Evolutionary conservation across 2,888 invertebrate genomes (phyloP).

Genomic region (Cyrtodaria siliqua): DNA sequence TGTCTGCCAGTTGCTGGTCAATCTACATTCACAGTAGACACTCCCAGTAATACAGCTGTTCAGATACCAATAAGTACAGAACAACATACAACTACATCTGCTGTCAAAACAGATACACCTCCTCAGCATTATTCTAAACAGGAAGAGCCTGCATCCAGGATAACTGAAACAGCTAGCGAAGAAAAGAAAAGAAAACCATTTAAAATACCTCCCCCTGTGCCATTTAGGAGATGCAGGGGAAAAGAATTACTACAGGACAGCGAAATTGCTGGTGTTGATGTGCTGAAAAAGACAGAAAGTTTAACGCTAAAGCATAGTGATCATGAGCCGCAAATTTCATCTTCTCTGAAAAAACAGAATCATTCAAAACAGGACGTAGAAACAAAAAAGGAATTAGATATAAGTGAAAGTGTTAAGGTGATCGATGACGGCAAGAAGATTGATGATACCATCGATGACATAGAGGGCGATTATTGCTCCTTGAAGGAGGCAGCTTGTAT

Average conservation of each 20-base stretch:
- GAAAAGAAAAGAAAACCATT: conserved; percentile 18
- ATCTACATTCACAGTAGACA: neutral
- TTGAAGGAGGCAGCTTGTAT: conserved; percentile 22
- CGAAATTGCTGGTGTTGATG: conserved; percentile 20
- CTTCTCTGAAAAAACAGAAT: conserved; percentile 15
- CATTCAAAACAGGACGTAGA: too few species aligned
- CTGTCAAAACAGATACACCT: neutral
- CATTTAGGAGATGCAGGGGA: conserved; percentile 16
- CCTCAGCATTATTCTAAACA: conserved; percentile 8
- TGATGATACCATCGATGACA: conserved; percentile 8
- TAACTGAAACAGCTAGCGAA: neutral
- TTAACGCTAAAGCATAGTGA: conserved; percentile 40
- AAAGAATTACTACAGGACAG: conserved; percentile 1
- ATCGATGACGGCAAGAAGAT: conserved; percentile 14
- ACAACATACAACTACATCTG: conserved; percentile 1
- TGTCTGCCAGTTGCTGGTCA: conserved; percentile 29
- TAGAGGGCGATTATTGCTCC: conserved; percentile 54
- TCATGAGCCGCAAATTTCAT: conserved; percentile 40
- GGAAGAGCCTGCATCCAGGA: conserved; percentile 20
- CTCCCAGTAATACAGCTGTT: conserved; percentile 19
- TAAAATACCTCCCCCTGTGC: conserved; percentile 36
- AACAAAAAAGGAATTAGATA: neutral
- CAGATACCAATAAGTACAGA: conserved; percentile 8
- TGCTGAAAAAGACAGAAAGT: conserved; percentile 19
- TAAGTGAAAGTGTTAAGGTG: conserved; percentile 1